phyloP scores from a whole-genome alignment of 2,797 vertebrate species.

The Enteromius viviparus region DNA sequence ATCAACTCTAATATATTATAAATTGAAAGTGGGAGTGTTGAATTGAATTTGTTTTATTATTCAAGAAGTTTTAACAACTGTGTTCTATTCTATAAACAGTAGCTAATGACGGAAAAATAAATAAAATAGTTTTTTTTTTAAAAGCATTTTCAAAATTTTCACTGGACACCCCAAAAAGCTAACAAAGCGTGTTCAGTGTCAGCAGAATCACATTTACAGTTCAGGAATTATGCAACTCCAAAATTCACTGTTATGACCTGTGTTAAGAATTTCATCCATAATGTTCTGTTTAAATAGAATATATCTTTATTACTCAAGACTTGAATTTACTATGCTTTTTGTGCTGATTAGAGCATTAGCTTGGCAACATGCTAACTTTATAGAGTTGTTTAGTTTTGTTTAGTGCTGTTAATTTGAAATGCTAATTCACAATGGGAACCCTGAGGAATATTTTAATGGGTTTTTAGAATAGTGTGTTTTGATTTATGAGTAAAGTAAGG shows the following conservation, averaged over 20 bases:
- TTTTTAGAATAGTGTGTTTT: background rate
- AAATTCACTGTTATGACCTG: background rate
- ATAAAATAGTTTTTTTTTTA: no score
- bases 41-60: no score
- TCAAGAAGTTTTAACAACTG: no score
- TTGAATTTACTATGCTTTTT: background rate
- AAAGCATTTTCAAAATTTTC: no score
- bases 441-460: background rate
- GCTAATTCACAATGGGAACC: background rate
- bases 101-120: background rate
- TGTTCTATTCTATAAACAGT: no score
- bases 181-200: no score
- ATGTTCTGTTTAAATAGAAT: background rate
- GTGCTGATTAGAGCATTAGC: background rate
- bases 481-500: conserved; percentile 2
- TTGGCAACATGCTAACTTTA: background rate
- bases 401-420: background rate
- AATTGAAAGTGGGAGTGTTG: no score
- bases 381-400: background rate
- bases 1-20: background rate
- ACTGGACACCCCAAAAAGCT: no score
- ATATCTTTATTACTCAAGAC: background rate
- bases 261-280: background rate
- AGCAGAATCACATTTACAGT: no score
- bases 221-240: no score